A percentile compares a stretch with the other conserved stretches of the same genome.
Conservation (phyloP, 2,113 vertebrate species). For the Tragelaphus strepsiceros region DNA sequence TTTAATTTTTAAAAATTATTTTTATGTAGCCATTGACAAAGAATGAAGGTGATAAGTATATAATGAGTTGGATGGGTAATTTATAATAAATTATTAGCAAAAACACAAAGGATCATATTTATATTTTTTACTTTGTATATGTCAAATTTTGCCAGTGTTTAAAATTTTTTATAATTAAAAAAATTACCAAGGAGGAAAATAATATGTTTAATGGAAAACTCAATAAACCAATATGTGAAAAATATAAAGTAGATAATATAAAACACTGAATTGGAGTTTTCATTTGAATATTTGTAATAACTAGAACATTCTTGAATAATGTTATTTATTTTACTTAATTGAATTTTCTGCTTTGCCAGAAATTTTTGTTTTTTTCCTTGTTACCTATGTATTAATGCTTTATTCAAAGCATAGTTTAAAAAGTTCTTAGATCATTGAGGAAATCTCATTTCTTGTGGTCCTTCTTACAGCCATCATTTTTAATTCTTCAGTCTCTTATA, state of each 20-base stretch:
- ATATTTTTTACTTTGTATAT: neutral
- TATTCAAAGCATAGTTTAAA: constrained; percentile 7
- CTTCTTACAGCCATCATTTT: neutral
- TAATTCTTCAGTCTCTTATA: neutral
- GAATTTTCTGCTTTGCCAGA: neutral
- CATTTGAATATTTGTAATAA: constrained; percentile 17
- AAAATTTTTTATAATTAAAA: constrained; percentile 22
- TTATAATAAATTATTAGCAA: neutral
- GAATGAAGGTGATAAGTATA: neutral
- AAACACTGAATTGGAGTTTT: constrained; percentile 1
- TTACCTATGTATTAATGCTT: neutral
- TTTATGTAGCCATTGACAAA: neutral
- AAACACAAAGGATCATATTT: neutral
- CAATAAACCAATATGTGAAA: neutral
- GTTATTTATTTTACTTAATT: neutral
- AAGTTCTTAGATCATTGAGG: neutral
- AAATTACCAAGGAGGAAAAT: constrained; percentile 7
- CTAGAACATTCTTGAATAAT: constrained; percentile 10
- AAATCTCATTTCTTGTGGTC: neutral
- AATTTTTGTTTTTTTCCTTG: neutral
- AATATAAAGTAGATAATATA: neutral
- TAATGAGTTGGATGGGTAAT: neutral
- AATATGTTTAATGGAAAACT: neutral
- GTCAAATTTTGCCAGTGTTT: neutral
- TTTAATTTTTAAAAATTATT: neutral